Base-by-base conservation (phyloP, 2,888 invertebrate genomes). In the Salticus scenicus region DNA sequence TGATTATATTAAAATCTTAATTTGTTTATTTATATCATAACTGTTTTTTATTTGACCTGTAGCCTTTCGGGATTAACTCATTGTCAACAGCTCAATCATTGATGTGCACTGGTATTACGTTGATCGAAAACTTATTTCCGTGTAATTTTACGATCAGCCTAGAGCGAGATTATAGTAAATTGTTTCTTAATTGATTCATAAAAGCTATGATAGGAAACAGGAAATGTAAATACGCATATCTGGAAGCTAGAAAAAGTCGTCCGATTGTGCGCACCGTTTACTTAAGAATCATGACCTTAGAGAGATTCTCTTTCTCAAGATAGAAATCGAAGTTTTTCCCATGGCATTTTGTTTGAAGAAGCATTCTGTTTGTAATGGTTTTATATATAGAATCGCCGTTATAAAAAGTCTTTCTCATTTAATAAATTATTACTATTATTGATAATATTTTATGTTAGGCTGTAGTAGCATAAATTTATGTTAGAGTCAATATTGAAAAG, bases 221-320 rank as follows among this genome's bases (percentile, higher is more conserved):
- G 66, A 67, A 67, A 67, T 67, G n/a, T 67, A 33, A 67, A 67
- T 20, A 31, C n/a, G n/a, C n/a, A n/a, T 67, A 33, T 31, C 66
- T 67, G 14, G 33, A 31, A 67, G 66, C 33, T 17, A 31, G 5
- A 4, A 4, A 67, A 37, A n/a, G n/a, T n/a, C n/a, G n/a, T n/a
- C 20, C 14, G 66, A 24, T 33, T 67, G 1, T 17, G 33, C n/a
- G 20, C 27, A 33, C 1, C 31, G 31, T 17, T 31, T 33, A 17
- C 33, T 67, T 67, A 5, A 37, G 4, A 37, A 37, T 20, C 24
- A 24, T 57, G 57, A n/a, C 57, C 57, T 57, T 24, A 24, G 24
- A 17, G 14, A 47, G 24, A 57, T 24, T 57, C 24, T 57, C 57
- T 57, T 57, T 57, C 24, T 1, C 24, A 24, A 37, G 10, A 10